Base-by-base conservation (phyloP, 2,797 vertebrate genomes). In the Premnoplex brunnescens region DNA sequence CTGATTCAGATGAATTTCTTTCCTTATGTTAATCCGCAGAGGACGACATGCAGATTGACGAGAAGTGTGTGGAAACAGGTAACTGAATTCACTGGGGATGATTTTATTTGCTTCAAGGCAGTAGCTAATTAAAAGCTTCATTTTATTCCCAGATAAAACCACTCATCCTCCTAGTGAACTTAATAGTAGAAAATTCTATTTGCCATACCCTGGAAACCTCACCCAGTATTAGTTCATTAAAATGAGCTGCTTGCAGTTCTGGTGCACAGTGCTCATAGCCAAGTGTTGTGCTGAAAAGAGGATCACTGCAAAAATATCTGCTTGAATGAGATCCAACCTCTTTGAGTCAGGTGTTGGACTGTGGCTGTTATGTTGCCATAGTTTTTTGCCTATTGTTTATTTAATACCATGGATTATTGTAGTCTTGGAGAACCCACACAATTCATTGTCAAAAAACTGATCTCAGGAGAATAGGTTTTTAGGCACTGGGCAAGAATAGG, bases 61-160 rank as follows among this genome's bases (percentile, higher is more conserved):
- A 99, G 58, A 99, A 98, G 92, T 99, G 98, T 92, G 98, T 99
- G 27, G 99, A 99, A 98, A 98, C 99, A 98, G 99, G 99, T 99
- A 98, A 96, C 68, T 81, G 41, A 88, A 78, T 91, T 95, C n/a
- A 71, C 46, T 79, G 87, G 22, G 43, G 14, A 64, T 67, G 41
- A 77, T 46, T 86, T 48, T 67, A 3, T 56, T 89, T 83, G n/a
- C 39, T 77, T 89, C 30, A 37, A 36, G 37, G 59, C 49, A 68
- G 67, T 76, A 91, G 41, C 56, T 87, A 86, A 23, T 73, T 66
- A 73, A 85, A 73, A 88, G 52, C 32, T 32, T 81, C 4, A 12
- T 46, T 85, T 59, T 68, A 12, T 85, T 89, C 43, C 55, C 27
- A 51, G 6, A 60, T 77, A 58, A 85, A 93, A 27, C 4, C 26